These are phyloP conservation scores for Atherinosoma microstoma DNA, from an alignment of 2,797 vertebrate species.

Conservation along the genomic window DNA sequence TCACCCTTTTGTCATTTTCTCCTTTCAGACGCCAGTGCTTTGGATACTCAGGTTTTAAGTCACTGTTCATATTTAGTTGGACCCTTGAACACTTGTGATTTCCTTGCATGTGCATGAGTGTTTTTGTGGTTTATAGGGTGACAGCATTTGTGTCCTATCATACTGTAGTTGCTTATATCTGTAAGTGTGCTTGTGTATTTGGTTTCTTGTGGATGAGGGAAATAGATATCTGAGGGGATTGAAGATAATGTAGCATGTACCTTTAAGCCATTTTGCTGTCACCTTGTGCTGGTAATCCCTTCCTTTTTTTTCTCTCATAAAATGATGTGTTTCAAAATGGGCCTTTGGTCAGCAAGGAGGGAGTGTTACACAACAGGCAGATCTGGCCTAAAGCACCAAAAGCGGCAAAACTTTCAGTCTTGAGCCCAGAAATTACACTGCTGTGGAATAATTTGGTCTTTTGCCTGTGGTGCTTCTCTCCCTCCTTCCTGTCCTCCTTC, in stretches of 20 bases:
- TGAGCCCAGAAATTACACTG: constrained; percentile 74
- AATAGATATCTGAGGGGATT: constrained; percentile 31
- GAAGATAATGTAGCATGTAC: constrained; percentile 82
- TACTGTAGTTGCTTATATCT: constrained; percentile 1
- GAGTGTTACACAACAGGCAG: constrained; percentile 69
- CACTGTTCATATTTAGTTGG: constrained; percentile 71
- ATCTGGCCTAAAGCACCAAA: constrained; percentile 66
- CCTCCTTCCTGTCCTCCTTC: constrained; percentile 38
- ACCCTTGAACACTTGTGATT: constrained; percentile 35
- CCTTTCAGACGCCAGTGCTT: constrained; percentile 94
- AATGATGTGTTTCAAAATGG: constrained; percentile 60
- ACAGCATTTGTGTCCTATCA: constrained; percentile 10
- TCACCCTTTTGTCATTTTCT: constrained; percentile 85
- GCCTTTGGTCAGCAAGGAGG: constrained; percentile 61
- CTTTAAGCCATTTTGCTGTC: constrained; percentile 42
- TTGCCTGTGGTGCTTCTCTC: constrained; percentile 65
- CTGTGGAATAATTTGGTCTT: constrained; percentile 74
- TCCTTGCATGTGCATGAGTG: constrained; percentile 59
- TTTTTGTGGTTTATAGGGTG: constrained; percentile 24
- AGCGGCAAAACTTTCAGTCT: constrained; percentile 71
- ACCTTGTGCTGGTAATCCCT: constrained; percentile 72
- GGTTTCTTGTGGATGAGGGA: constrained; percentile 8
- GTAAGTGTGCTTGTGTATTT: constrained; percentile 23
- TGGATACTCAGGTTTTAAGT: constrained; percentile 97
- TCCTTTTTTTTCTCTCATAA: constrained; percentile 64